Conservation (phyloP, 2,888 invertebrate species). For the Nineta flava region DNA sequence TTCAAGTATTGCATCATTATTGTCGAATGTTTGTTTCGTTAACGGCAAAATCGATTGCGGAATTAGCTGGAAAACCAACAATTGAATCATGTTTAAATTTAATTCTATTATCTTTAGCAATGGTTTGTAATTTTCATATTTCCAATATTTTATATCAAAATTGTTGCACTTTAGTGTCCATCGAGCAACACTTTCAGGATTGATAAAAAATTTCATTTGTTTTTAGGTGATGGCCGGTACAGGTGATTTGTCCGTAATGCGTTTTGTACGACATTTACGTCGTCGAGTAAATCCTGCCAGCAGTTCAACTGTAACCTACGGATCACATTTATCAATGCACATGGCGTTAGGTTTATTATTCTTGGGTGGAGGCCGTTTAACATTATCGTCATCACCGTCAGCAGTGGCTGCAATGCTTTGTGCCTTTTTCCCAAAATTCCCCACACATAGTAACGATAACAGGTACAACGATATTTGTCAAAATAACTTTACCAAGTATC, state of each 20-base stretch:
- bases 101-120: constrained; percentile 61
- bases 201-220: background rate
- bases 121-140: constrained; percentile 35
- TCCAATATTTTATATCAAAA: constrained; percentile 11
- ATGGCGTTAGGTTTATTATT: constrained; percentile 88
- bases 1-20: constrained; percentile 59
- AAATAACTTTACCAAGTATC: too few relatives aligned
- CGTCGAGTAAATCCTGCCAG: constrained; percentile 58
- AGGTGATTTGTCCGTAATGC: constrained; percentile 68
- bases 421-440: constrained; percentile 93
- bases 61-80: constrained; percentile 78
- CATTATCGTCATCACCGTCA: constrained; percentile 63
- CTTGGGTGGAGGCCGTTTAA: constrained; percentile 83
- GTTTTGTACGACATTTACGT: constrained; percentile 71
- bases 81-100: constrained; percentile 80
- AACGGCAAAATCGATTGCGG: constrained; percentile 55
- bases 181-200: background rate
- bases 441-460: constrained; percentile 91
- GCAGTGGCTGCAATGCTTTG: constrained; percentile 82
- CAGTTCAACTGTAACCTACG: constrained; percentile 63
- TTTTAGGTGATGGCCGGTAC: constrained; percentile 82
- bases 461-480: constrained; percentile 27
- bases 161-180: background rate
- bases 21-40: constrained; percentile 51
- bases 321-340: constrained; percentile 88